Percentiles rank a stretch among this genome's conserved stretches.
Evolutionary conservation across 2,797 vertebrate species (phyloP).

Genomic region (Danio kyathit): DNA sequence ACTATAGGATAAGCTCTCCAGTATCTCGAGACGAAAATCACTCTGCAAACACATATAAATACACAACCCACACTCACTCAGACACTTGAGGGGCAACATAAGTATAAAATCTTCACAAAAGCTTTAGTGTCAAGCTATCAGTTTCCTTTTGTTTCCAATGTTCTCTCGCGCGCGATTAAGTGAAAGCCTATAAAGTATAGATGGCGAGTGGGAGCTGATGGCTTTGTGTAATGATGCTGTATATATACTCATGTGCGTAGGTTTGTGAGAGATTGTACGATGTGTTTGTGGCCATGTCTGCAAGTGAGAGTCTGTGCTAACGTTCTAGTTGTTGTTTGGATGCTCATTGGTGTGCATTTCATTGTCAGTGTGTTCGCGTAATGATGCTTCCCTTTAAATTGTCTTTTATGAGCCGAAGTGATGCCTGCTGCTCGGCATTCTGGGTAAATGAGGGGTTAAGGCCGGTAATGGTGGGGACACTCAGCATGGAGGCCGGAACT

Average conservation of each 20-base stretch:
- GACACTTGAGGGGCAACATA: background rate
- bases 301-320: conserved; percentile 26
- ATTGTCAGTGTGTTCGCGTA: conserved; percentile 14
- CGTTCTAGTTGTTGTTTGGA: conserved; percentile 40
- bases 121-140: conserved; percentile 21
- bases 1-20: background rate
- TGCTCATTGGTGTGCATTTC: conserved; percentile 11
- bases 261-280: conserved; percentile 42
- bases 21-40: background rate
- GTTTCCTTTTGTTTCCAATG: conserved; percentile 23
- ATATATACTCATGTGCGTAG: conserved; percentile 47
- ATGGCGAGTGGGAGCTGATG: conserved; percentile 56
- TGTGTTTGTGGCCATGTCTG: conserved; percentile 8
- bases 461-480: conserved; percentile 29
- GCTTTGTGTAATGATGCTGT: conserved; percentile 69
- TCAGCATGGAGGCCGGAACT: conserved; percentile 19
- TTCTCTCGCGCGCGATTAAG: conserved; percentile 19
- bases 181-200: conserved; percentile 43
- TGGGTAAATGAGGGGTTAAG: conserved; percentile 51
- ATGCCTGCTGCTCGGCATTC: conserved; percentile 45
- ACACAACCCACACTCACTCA: conserved; percentile 9
- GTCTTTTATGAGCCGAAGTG: conserved; percentile 52
- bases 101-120: conserved; percentile 17
- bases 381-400: conserved; percentile 52
- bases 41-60: background rate